Evolutionary conservation across 1,140 invertebrate genomes (phyloP).

Genomic region (Drosophila triauraria): DNA sequence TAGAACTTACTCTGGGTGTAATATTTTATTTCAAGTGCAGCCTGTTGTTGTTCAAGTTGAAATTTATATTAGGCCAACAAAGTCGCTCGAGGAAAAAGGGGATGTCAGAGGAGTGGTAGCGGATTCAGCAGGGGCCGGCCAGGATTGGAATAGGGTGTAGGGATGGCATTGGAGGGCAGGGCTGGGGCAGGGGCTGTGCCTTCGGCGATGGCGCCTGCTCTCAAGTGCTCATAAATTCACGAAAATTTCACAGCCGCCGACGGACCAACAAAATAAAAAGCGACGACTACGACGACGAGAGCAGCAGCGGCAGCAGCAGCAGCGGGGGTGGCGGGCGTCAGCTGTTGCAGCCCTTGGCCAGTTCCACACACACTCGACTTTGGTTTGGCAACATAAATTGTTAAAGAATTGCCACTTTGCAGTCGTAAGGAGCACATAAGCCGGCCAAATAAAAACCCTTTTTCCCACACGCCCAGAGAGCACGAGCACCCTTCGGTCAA

Average conservation of each 20-base stretch:
- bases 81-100: constrained; percentile 49
- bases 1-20: too few species aligned
- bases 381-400: constrained; percentile 80
- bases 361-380: constrained; percentile 58
- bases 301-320: not conserved
- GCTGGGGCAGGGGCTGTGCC: constrained; percentile 20
- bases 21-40: constrained; percentile 14
- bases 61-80: constrained; percentile 83
- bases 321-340: constrained; percentile 37
- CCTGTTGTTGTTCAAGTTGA: constrained; percentile 72
- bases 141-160: constrained; percentile 1
- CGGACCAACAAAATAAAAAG: constrained; percentile 72
- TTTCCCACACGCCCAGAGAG: constrained; percentile 1
- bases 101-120: not conserved
- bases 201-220: constrained; percentile 73
- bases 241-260: constrained; percentile 79
- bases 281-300: constrained; percentile 24
- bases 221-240: constrained; percentile 82
- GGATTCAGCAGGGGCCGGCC: constrained; percentile 2
- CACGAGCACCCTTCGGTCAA: constrained; percentile 15
- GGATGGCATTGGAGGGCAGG: too few species aligned
- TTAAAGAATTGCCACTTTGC: constrained; percentile 81
- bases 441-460: constrained; percentile 76
- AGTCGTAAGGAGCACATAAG: constrained; percentile 81
- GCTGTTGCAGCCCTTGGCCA: constrained; percentile 61